Conservation (phyloP, 2,888 invertebrate genomes). For the Tortricodes alternella region DNA sequence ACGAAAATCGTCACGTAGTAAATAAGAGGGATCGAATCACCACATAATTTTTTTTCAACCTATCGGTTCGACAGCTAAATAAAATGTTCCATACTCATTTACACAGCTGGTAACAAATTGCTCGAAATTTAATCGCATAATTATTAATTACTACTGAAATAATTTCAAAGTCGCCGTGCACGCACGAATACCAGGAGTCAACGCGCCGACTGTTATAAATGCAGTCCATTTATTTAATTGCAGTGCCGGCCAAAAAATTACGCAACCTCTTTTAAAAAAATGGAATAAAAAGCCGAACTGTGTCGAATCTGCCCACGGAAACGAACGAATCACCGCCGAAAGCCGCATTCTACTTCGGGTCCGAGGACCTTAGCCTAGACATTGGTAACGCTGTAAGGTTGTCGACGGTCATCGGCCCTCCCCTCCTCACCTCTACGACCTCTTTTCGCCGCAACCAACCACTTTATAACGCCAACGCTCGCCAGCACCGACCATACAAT, state of each 20-base stretch:
- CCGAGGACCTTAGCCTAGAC: conserved; percentile 78
- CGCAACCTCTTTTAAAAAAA: conserved; percentile 55
- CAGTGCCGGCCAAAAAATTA: conserved; percentile 43
- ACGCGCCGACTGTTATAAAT: not conserved
- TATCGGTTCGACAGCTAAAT: no score
- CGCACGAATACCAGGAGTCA: not conserved
- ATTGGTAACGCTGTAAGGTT: conserved; percentile 71
- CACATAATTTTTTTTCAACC: no score
- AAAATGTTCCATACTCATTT: not conserved
- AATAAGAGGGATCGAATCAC: no score
- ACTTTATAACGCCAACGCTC: conserved; percentile 52
- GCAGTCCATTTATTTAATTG: conserved; percentile 10
- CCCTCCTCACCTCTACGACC: conserved; percentile 63
- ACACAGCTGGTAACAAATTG: not conserved
- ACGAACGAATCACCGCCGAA: conserved; percentile 46
- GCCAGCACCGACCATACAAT: conserved; percentile 45
- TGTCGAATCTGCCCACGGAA: conserved; percentile 60
- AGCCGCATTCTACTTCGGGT: conserved; percentile 59
- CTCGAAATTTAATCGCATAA: not conserved
- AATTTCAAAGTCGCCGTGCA: not conserved
- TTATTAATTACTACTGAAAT: not conserved
- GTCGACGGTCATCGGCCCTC: conserved; percentile 74
- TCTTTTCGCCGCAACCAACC: conserved; percentile 63
- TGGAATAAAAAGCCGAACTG: conserved; percentile 49
- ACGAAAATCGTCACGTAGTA: no score